These are phyloP conservation scores for Aphrophora alni DNA, from an alignment of 2,888 invertebrate genomes.

Conservation along the genomic window DNA sequence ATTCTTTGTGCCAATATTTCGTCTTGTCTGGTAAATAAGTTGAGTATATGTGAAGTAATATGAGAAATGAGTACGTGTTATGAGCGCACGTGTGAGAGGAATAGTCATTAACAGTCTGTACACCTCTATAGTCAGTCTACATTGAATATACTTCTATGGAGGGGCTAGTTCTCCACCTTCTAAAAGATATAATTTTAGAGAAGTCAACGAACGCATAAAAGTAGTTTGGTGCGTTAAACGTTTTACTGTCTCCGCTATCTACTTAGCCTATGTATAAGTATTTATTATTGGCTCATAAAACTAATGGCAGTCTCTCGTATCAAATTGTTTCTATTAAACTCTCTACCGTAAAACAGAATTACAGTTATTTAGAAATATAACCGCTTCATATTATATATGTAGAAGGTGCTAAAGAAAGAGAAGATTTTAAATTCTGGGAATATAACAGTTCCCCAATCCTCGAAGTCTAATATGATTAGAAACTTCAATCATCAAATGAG, in stretches of 20 bases:
- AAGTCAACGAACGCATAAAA: constrained; percentile 1
- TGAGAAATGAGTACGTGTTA: not conserved
- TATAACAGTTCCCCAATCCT: too few species aligned
- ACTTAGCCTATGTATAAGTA: not conserved
- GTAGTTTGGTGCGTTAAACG: not conserved
- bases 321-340: not conserved
- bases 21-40: not conserved
- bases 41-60: not conserved
- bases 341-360: too few species aligned
- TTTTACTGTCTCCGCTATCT: not conserved
- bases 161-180: not conserved
- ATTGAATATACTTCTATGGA: not conserved
- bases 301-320: not conserved
- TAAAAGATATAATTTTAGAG: not conserved
- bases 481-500: too few species aligned
- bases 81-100: not conserved
- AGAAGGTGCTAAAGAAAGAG: too few species aligned
- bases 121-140: not conserved
- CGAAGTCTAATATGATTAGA: too few species aligned
- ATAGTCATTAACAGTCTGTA: not conserved
- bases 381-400: too few species aligned
- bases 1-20: too few species aligned
- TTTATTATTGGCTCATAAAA: not conserved
- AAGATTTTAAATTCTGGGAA: too few species aligned
- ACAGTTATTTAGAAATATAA: too few species aligned